Percentiles rank a stretch among this genome's conserved stretches.
These are phyloP conservation scores for Epinotia ramella DNA, from an alignment of 2,888 invertebrate genomes.

Conservation along the genomic window DNA sequence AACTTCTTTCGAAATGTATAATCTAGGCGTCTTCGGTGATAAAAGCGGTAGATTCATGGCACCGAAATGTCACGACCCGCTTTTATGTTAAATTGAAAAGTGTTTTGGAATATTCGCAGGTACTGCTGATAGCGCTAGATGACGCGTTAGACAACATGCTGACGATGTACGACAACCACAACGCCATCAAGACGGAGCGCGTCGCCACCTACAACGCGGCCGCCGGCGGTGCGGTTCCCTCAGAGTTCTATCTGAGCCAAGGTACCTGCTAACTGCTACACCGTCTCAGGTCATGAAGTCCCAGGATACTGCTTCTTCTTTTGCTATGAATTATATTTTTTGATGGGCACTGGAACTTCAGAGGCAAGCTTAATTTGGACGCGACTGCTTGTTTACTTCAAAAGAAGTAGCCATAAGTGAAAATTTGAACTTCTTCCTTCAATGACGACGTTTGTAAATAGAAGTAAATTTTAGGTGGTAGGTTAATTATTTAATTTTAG, in stretches of 20 bases:
- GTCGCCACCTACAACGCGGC: constrained; percentile 70
- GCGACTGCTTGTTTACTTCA: no score
- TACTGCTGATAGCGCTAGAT: constrained; percentile 75
- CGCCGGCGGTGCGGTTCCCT: constrained; percentile 72
- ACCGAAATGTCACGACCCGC: background rate
- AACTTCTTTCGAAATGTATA: no score
- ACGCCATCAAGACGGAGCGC: constrained; percentile 74
- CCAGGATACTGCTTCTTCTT: no score
- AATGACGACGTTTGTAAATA: no score
- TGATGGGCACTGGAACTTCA: no score
- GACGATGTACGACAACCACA: constrained; percentile 81
- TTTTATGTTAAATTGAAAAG: background rate
- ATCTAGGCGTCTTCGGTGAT: no score
- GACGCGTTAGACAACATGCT: constrained; percentile 79
- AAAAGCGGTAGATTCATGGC: background rate
- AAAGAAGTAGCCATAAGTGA: no score
- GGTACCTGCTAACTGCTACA: constrained; percentile 59
- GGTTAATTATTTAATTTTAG: no score
- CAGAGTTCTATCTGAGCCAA: constrained; percentile 79
- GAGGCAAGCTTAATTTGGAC: no score
- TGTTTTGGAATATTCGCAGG: constrained; percentile 57
- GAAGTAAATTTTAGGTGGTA: no score
- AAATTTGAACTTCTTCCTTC: no score
- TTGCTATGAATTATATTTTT: no score
- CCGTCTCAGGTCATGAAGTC: background rate